Evolutionary conservation across 2,797 vertebrate genomes (phyloP).

Genomic region (Onychomys torridus): DNA sequence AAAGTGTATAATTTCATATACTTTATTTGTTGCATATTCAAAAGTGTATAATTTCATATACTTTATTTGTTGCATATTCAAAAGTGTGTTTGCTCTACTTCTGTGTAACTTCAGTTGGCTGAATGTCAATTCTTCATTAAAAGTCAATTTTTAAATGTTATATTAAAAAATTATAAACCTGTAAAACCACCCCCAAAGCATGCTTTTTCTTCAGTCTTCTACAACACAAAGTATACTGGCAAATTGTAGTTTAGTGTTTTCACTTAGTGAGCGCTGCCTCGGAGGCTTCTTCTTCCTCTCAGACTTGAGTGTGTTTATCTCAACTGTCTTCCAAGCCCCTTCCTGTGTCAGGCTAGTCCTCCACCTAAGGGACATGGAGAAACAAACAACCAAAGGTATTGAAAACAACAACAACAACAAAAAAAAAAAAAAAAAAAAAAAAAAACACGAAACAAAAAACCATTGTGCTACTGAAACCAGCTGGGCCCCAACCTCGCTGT

Average conservation of each 20-base stretch:
- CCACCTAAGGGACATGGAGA: not conserved
- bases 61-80: not conserved
- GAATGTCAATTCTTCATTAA: not conserved
- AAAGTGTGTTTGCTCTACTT: not conserved
- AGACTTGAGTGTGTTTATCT: not conserved
- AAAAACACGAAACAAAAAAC: not conserved
- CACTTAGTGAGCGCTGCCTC: not conserved
- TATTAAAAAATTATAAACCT: not conserved
- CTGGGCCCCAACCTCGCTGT: too few species aligned
- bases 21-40: not conserved
- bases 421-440: not conserved
- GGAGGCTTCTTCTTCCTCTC: not conserved
- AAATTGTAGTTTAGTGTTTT: not conserved
- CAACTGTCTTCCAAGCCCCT: not conserved
- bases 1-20: not conserved
- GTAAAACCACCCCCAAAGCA: not conserved
- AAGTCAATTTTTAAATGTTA: not conserved
- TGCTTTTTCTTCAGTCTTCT: not conserved
- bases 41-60: not conserved
- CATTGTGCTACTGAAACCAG: not conserved
- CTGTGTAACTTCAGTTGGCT: not conserved
- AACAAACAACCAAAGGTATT: not conserved
- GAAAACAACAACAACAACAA: too few species aligned
- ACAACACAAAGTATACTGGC: not conserved
- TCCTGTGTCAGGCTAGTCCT: not conserved